Percentiles rank a stretch among this genome's conserved stretches.
phyloP scores from a whole-genome alignment of 2,888 invertebrate genomes.

The Ligdia adustata region DNA sequence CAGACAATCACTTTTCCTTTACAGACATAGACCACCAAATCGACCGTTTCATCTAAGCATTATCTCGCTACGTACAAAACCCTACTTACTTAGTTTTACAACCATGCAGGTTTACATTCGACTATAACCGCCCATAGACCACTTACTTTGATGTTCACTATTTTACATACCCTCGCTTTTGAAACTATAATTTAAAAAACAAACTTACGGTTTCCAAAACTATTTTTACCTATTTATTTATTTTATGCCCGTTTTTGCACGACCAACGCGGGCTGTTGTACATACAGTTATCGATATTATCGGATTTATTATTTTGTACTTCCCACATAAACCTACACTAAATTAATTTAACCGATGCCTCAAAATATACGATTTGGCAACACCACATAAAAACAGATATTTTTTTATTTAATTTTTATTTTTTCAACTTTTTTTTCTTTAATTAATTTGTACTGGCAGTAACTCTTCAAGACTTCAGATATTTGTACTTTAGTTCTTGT shows the following conservation, averaged over 20 bases:
- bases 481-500: slow-evolving; percentile 80
- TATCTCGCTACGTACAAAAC: slow-evolving; percentile 81
- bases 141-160: slow-evolving; percentile 58
- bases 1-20: slow-evolving; percentile 84
- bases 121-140: slow-evolving; percentile 52
- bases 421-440: slow-evolving; percentile 48
- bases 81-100: slow-evolving; percentile 83
- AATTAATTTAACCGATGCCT: slow-evolving; percentile 68
- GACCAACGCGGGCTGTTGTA: slow-evolving; percentile 55
- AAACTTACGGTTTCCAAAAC: slow-evolving; percentile 30
- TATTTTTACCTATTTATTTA: slow-evolving; percentile 16
- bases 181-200: slow-evolving; percentile 48
- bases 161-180: slow-evolving; percentile 56
- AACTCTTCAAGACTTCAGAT: slow-evolving; percentile 74
- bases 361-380: slow-evolving; percentile 80
- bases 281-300: slow-evolving; percentile 42
- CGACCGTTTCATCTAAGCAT: slow-evolving; percentile 79
- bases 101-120: slow-evolving; percentile 78
- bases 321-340: slow-evolving; percentile 68
- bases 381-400: slow-evolving; percentile 73
- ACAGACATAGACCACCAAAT: slow-evolving; percentile 82
- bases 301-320: slow-evolving; percentile 63
- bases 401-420: slow-evolving; percentile 36
- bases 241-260: slow-evolving; percentile 31
- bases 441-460: slow-evolving; percentile 83